These are phyloP conservation scores for Danio tinwini DNA, from an alignment of 2,797 vertebrate genomes.

Conservation along the genomic window DNA sequence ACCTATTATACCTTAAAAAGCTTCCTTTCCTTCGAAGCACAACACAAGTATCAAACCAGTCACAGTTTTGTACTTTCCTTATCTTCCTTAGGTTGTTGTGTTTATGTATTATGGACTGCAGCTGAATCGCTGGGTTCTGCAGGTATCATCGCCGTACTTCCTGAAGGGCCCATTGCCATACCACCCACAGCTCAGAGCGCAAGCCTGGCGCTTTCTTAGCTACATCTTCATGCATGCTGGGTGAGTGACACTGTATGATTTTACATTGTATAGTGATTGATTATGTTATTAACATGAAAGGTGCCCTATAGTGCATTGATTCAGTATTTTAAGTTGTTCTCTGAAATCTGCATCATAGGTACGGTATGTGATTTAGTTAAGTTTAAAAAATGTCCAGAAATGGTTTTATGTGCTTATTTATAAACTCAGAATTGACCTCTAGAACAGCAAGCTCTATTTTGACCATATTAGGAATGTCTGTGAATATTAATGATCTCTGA, in stretches of 20 bases:
- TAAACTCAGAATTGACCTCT: no score
- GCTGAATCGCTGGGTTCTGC: constrained; percentile 90
- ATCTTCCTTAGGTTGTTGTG: constrained; percentile 83
- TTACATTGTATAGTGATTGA: background rate
- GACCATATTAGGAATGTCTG: no score
- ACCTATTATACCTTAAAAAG: background rate
- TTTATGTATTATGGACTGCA: constrained; percentile 94
- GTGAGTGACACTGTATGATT: constrained; percentile 77
- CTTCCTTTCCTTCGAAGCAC: background rate
- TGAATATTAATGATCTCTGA: no score
- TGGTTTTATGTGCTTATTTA: no score
- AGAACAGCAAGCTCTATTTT: no score
- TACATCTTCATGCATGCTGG: constrained; percentile 98
- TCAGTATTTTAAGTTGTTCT: no score
- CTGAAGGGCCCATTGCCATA: constrained; percentile 91
- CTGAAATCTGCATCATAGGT: no score
- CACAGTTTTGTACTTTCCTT: background rate
- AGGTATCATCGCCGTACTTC: constrained; percentile 91
- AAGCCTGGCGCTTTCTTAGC: constrained; percentile 95
- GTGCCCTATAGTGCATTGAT: background rate
- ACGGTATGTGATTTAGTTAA: no score
- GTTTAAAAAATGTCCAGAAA: no score
- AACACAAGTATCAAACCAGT: background rate
- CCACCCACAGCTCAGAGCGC: constrained; percentile 90
- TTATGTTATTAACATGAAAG: background rate